Conservation (phyloP, 2,797 vertebrate species). For the Gymnothorax reevesii region DNA sequence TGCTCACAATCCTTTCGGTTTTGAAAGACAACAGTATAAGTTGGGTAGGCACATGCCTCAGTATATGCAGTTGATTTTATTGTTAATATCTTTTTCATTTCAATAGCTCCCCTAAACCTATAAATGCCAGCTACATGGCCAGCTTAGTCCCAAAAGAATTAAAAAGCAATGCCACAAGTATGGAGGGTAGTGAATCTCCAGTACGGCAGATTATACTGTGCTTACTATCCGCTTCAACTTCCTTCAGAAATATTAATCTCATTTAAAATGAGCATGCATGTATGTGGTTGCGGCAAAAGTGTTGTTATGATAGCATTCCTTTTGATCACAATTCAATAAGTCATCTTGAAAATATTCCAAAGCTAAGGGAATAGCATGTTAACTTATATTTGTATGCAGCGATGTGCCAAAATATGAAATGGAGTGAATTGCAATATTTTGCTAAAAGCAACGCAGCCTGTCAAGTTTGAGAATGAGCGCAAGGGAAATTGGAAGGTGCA, state of each 20-base stretch:
- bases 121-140: conserved; percentile 44
- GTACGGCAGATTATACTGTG: background rate
- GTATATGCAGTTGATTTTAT: background rate
- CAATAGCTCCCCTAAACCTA: conserved; percentile 48
- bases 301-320: no score
- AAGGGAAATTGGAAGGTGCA: no score
- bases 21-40: conserved; percentile 66
- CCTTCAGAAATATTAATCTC: background rate
- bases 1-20: conserved; percentile 61
- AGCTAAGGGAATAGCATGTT: background rate
- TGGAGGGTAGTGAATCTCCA: conserved; percentile 43
- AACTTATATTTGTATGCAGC: no score
- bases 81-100: conserved; percentile 51
- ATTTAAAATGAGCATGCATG: background rate
- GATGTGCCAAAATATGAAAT: no score
- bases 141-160: conserved; percentile 48
- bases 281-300: background rate
- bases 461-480: no score
- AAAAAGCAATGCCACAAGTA: conserved; percentile 43
- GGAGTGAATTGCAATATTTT: no score
- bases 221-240: background rate
- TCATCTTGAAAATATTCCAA: no score
- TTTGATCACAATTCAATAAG: no score
- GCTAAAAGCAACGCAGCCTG: no score
- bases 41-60: conserved; percentile 52